Percentiles rank a stretch among this genome's conserved stretches.
phyloP scores from a whole-genome alignment of 2,113 vertebrate genomes.

The Toxostoma redivivum region DNA sequence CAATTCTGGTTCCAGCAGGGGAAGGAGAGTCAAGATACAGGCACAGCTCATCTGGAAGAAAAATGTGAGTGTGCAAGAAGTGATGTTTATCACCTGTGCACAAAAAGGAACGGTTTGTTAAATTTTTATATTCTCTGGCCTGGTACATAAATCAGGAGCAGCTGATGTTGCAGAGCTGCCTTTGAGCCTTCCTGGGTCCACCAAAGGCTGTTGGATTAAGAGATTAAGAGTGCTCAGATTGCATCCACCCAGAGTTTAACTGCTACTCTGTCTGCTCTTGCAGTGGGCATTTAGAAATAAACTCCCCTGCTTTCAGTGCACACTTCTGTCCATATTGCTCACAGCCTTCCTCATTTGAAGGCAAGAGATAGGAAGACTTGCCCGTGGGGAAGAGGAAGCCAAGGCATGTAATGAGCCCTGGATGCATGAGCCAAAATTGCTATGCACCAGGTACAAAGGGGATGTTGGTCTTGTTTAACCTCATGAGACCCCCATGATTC shows the following conservation, averaged over 20 bases:
- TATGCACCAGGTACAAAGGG: fast-evolving
- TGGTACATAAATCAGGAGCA: not conserved
- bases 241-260: not conserved
- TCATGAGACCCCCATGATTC: not conserved
- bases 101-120: not conserved
- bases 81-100: not conserved
- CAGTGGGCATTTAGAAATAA: not conserved
- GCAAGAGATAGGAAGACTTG: not conserved
- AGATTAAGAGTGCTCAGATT: not conserved
- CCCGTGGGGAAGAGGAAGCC: not conserved
- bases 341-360: not conserved
- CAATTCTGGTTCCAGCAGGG: not conserved
- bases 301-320: not conserved
- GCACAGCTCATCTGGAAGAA: not conserved
- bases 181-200: not conserved
- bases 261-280: not conserved
- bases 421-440: not conserved
- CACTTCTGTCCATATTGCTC: not conserved
- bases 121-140: not conserved
- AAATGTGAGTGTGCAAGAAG: not conserved
- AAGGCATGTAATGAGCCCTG: not conserved
- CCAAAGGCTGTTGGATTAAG: not conserved
- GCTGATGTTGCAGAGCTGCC: not conserved
- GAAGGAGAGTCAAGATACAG: not conserved
- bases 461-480: not conserved